Evolutionary conservation across 2,113 vertebrate species (phyloP).

Genomic region (Thunnus thynnus): DNA sequence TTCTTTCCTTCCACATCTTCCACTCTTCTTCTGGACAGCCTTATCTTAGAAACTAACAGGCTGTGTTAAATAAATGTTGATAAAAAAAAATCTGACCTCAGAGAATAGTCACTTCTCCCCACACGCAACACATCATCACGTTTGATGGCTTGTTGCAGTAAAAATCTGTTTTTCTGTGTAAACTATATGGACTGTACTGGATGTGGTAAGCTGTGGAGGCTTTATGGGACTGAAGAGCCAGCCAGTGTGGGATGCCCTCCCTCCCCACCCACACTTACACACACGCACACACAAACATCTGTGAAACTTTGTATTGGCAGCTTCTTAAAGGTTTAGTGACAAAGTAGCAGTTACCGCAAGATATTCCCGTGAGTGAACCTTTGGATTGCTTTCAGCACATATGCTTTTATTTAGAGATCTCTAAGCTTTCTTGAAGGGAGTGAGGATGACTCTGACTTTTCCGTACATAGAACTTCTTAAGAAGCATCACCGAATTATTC

Average conservation of each 20-base stretch:
- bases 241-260: constrained; percentile 54
- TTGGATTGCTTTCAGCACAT: constrained; percentile 75
- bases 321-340: constrained; percentile 72
- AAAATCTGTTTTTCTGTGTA: constrained; percentile 68
- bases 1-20: constrained; percentile 73
- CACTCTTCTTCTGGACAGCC: constrained; percentile 63
- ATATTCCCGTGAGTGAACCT: constrained; percentile 75
- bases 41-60: constrained; percentile 68
- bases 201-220: constrained; percentile 60
- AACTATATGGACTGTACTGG: constrained; percentile 59
- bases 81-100: constrained; percentile 52
- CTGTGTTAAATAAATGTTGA: constrained; percentile 55
- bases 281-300: constrained; percentile 44
- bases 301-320: constrained; percentile 67
- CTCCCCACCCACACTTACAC: constrained; percentile 13
- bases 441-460: constrained; percentile 66
- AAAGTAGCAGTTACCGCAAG: constrained; percentile 72
- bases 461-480: constrained; percentile 46
- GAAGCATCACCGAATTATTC: constrained; percentile 33
- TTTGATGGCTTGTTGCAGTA: constrained; percentile 60
- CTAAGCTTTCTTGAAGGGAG: constrained; percentile 42
- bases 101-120: constrained; percentile 63
- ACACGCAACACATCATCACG: constrained; percentile 74
- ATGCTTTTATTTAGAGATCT: constrained; percentile 78
- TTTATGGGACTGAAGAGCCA: constrained; percentile 57